Evolutionary conservation across 2,797 vertebrate genomes (phyloP), one percentile per base, ranked within the genome.

Genomic region (Phataginus tetradactyla): DNA sequence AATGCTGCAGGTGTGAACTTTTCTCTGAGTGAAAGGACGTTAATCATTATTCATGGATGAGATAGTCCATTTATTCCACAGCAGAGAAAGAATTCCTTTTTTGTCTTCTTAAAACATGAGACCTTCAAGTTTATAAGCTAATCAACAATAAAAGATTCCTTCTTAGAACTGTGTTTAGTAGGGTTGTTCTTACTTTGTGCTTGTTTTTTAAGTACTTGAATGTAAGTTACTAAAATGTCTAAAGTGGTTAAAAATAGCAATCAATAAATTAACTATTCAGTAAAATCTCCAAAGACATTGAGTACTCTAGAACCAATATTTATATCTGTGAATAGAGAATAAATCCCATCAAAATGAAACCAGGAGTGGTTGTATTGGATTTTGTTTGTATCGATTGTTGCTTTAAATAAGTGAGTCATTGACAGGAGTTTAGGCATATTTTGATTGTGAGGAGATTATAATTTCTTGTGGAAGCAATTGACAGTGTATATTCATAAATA

Each of bases 41-140:
- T 98, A 97, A 96, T 98, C 96, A 97, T 98, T 98, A 98, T 97
- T 98, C 98, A 98, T 97, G 98, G 97, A 9, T 98, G 98, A 99
- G 98, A 98, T 98, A 98, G 97, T 97, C 98, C 93, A 98, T 98
- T 98, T 98, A 98, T 97, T 98, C 90, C 55, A 87, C 90, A 92
- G 94, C 96, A 97, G 96, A 98, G 90, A 96, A 98, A 91, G 96
- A 98, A 98, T 96, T 95, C 86, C 95, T 71, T 93, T 97, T 97
- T 97, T 93, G 96, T 98, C 97, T 95, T 95, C 86, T 94, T 96
- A 98, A 96, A 94, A 97, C 97, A 96, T 97, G 96, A 97, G 96
- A 96, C 91, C 59, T 97, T 97, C 95, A 94, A 94, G 96, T 98
- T 94, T 92, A 87, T 98, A 97, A 96, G 95, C 95, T 87, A 96